A percentile compares a stretch with the other conserved stretches of the same genome.
phyloP scores from a whole-genome alignment of 1,140 invertebrate genomes.

The Meloidogyne floridensis region DNA sequence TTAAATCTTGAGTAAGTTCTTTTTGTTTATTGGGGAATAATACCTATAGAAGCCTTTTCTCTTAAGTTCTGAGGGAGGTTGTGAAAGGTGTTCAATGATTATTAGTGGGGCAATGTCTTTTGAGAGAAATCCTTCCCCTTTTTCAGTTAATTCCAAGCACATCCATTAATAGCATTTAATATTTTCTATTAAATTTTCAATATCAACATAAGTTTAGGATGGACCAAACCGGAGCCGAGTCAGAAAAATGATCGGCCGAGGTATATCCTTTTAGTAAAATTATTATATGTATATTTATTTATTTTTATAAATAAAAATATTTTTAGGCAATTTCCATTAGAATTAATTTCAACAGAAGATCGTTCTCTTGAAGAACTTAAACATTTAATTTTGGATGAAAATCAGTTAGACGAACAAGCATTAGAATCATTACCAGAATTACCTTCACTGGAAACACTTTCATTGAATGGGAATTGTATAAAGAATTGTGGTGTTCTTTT shows the following conservation, averaged over 20 bases:
- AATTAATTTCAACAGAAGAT: constrained; percentile 15
- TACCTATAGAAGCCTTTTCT: no score
- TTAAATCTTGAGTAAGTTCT: constrained; percentile 12
- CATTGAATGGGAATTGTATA: constrained; percentile 47
- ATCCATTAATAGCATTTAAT: no score
- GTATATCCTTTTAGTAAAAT: background rate
- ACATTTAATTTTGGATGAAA: constrained; percentile 54
- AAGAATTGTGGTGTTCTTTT: constrained; percentile 49
- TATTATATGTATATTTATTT: background rate
- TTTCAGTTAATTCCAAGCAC: no score
- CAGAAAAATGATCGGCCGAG: constrained; percentile 2
- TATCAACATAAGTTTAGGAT: background rate
- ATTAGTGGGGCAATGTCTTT: no score
- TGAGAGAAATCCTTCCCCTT: no score
- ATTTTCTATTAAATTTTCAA: background rate
- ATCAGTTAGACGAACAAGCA: constrained; percentile 46
- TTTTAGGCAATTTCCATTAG: constrained; percentile 23
- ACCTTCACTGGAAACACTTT: constrained; percentile 43
- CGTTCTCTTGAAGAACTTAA: constrained; percentile 35
- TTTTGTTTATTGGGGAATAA: background rate
- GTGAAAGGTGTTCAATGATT: no score
- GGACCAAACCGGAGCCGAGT: background rate
- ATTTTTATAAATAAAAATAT: background rate
- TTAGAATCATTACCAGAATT: constrained; percentile 38
- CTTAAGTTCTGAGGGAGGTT: no score